A percentile compares a stretch with the other conserved stretches of the same genome.
Conservation (phyloP, 2,888 invertebrate species). For the Oxyteleia sp. region DNA sequence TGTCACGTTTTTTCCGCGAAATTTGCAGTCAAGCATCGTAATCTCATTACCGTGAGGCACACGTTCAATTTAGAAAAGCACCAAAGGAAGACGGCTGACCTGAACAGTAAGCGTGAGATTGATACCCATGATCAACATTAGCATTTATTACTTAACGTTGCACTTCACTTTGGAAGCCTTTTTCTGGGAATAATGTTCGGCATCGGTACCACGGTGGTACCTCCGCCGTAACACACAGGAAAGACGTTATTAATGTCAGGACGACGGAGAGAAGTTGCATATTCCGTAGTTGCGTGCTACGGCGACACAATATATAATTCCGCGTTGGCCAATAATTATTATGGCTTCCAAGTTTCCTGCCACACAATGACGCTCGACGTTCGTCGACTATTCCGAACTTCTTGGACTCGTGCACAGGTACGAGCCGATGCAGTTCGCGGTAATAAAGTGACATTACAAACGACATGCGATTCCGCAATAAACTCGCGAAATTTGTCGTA, state of each 20-base stretch:
- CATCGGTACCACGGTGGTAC: constrained; percentile 85
- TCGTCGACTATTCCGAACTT: constrained; percentile 80
- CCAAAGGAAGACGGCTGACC: constrained; percentile 25
- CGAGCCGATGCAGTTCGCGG: constrained; percentile 73
- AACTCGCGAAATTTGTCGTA: constrained; percentile 85
- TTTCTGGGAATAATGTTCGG: constrained; percentile 81
- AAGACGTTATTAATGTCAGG: constrained; percentile 85
- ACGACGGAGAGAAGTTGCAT: constrained; percentile 82
- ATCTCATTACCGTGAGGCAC: no score
- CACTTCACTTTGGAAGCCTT: constrained; percentile 77
- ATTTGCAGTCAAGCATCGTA: no score
- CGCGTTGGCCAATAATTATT: constrained; percentile 86
- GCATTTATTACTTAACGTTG: constrained; percentile 62
- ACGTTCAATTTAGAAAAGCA: constrained; percentile 23
- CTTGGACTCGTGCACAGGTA: constrained; percentile 75
- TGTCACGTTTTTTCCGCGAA: no score
- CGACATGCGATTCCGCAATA: constrained; percentile 86
- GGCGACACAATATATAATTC: constrained; percentile 86
- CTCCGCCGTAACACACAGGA: constrained; percentile 78
- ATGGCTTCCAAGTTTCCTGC: constrained; percentile 83
- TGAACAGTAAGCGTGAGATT: constrained; percentile 58
- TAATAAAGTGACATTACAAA: constrained; percentile 86
- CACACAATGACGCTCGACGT: constrained; percentile 77
- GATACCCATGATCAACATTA: constrained; percentile 56
- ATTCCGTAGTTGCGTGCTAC: constrained; percentile 79